Conservation (phyloP, 2,797 vertebrate species). For the Pterois miles region DNA sequence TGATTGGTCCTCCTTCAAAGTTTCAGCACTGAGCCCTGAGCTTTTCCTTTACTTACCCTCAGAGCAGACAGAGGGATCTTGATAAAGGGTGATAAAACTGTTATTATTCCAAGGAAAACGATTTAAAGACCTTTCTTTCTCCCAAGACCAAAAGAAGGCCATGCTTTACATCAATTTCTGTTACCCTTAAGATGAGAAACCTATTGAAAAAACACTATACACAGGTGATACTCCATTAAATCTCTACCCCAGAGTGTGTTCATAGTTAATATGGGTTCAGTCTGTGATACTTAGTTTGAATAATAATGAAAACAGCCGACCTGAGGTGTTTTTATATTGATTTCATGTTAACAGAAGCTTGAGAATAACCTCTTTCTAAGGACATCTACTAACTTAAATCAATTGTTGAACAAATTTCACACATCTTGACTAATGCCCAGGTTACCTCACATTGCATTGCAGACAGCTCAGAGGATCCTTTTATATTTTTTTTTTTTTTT, state of each 20-base stretch:
- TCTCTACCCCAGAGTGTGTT: conserved; percentile 26
- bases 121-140: conserved; percentile 16
- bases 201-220: conserved; percentile 12
- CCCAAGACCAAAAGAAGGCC: neutral
- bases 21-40: conserved; percentile 9
- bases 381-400: neutral
- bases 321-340: conserved; percentile 16
- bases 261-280: conserved; percentile 19
- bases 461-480: neutral
- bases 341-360: conserved; percentile 11
- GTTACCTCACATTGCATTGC: neutral
- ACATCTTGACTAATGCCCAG: neutral
- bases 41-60: conserved; percentile 9
- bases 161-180: conserved; percentile 45
- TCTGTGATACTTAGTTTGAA: conserved; percentile 21
- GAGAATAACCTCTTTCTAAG: neutral
- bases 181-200: conserved; percentile 12
- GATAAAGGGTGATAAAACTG: conserved; percentile 28
- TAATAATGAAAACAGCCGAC: conserved; percentile 17
- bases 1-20: conserved; percentile 16
- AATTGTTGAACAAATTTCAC: neutral
- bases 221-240: conserved; percentile 30
- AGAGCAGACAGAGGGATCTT: conserved; percentile 4
- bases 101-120: conserved; percentile 28
- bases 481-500: conserved; percentile 10